Conservation (phyloP, 2,113 vertebrate genomes). For the Sebastes fasciatus region DNA sequence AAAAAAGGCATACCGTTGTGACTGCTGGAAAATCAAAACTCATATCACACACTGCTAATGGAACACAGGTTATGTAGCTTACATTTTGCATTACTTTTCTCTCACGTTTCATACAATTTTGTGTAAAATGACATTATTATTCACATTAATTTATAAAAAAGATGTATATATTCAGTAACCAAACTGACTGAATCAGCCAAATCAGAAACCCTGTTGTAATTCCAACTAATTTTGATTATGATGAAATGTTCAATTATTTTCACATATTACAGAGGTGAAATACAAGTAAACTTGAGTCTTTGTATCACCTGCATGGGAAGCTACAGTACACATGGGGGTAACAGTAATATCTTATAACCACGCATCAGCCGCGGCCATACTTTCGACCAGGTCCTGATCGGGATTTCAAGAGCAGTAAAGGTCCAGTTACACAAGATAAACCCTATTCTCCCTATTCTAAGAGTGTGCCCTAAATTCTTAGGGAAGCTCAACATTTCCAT, state of each 20-base stretch:
- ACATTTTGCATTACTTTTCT: constrained; percentile 71
- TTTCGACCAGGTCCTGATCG: constrained; percentile 48
- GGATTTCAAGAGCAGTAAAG: constrained; percentile 58
- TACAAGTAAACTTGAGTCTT: constrained; percentile 48
- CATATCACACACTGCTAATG: constrained; percentile 73
- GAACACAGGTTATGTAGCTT: constrained; percentile 74
- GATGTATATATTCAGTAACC: constrained; percentile 78
- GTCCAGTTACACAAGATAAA: constrained; percentile 60
- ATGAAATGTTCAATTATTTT: constrained; percentile 57
- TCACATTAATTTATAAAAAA: constrained; percentile 83
- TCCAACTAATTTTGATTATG: constrained; percentile 68
- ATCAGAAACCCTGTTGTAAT: constrained; percentile 75
- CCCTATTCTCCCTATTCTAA: constrained; percentile 38
- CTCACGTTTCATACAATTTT: constrained; percentile 79
- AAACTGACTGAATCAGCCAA: constrained; percentile 77
- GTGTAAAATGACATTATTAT: constrained; percentile 83
- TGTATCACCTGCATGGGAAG: constrained; percentile 66
- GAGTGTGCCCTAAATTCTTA: constrained; percentile 34
- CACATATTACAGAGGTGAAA: constrained; percentile 67
- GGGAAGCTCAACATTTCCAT: constrained; percentile 56
- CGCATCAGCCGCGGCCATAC: constrained; percentile 17
- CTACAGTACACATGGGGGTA: constrained; percentile 71
- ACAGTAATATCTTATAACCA: constrained; percentile 56
- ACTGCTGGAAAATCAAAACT: constrained; percentile 68
- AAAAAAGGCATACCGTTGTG: constrained; percentile 65